Evolutionary conservation across 1,140 invertebrate genomes (phyloP).

Genomic region (Pinna nobilis): DNA sequence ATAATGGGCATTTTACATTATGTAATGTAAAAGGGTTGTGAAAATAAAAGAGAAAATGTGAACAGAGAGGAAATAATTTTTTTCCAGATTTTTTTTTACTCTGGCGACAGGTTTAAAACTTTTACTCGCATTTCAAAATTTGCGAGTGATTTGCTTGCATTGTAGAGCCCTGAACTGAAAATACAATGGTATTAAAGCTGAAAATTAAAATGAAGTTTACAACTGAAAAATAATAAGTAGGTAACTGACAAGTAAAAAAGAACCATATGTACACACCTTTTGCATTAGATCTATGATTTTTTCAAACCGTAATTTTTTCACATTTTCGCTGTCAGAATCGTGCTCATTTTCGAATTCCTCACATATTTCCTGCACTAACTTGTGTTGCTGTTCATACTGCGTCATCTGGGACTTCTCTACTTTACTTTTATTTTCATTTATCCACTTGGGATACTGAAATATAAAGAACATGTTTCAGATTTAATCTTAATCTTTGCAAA

Average conservation of each 20-base stretch:
- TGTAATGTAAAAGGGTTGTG: too few species aligned
- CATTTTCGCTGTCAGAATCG: conserved; percentile 81
- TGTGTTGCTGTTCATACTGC: conserved; percentile 85
- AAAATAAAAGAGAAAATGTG: too few species aligned
- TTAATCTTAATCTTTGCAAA: neutral
- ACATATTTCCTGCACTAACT: conserved; percentile 85
- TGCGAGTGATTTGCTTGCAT: too few species aligned
- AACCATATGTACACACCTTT: conserved; percentile 77
- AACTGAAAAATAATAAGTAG: neutral
- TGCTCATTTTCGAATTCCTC: conserved; percentile 85
- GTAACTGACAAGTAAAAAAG: neutral
- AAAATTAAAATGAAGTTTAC: neutral
- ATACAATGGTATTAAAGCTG: neutral
- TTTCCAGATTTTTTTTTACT: too few species aligned
- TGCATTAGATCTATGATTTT: conserved; percentile 87
- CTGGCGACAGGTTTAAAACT: too few species aligned
- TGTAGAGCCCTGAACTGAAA: too few species aligned
- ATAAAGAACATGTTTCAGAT: conserved; percentile 12
- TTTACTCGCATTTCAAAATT: too few species aligned
- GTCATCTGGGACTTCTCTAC: conserved; percentile 80
- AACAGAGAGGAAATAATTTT: too few species aligned
- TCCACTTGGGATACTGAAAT: conserved; percentile 86
- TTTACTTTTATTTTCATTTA: conserved; percentile 84
- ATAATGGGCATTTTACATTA: too few species aligned
- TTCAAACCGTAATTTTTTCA: conserved; percentile 86